These are phyloP conservation scores for Ricordea florida DNA, from an alignment of 92 coral and sea anemone genomes.

Conservation along the genomic window DNA sequence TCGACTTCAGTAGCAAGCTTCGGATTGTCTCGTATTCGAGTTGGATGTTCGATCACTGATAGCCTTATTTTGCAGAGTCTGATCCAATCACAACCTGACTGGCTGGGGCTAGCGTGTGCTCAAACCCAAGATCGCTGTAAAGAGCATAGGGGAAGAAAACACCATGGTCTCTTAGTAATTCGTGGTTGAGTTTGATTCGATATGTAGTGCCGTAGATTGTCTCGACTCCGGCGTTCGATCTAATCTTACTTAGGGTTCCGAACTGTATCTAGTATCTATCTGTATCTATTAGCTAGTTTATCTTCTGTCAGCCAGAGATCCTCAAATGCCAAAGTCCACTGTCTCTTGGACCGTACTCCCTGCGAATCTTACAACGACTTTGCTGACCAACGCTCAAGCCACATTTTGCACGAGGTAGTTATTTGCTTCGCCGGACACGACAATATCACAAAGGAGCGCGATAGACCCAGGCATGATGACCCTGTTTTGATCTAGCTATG, in stretches of 20 bases:
- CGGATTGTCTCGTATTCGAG: neutral
- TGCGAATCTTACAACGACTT: neutral
- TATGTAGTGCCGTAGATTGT: neutral
- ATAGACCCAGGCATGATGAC: neutral
- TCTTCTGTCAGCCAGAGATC: neutral
- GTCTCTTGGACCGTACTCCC: neutral
- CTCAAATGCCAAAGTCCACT: neutral
- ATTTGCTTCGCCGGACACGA: neutral
- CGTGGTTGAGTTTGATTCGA: neutral
- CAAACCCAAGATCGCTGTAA: neutral
- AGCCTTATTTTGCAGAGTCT: neutral
- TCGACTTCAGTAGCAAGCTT: neutral
- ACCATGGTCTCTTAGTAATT: constrained; percentile 1
- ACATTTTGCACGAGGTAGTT: constrained; percentile 5
- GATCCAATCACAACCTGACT: neutral
- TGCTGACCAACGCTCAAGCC: neutral
- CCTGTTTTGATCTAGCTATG: constrained; percentile 13
- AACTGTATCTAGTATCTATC: neutral
- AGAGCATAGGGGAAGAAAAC: neutral
- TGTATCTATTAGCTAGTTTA: neutral
- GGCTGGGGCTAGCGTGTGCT: neutral
- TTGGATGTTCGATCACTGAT: neutral
- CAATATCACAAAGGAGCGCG: neutral
- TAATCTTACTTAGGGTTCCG: neutral
- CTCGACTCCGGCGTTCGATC: neutral